A percentile compares a stretch with the other conserved stretches of the same genome.
phyloP scores from a whole-genome alignment of 2,113 vertebrate genomes.

The Megaptera novaeangliae region DNA sequence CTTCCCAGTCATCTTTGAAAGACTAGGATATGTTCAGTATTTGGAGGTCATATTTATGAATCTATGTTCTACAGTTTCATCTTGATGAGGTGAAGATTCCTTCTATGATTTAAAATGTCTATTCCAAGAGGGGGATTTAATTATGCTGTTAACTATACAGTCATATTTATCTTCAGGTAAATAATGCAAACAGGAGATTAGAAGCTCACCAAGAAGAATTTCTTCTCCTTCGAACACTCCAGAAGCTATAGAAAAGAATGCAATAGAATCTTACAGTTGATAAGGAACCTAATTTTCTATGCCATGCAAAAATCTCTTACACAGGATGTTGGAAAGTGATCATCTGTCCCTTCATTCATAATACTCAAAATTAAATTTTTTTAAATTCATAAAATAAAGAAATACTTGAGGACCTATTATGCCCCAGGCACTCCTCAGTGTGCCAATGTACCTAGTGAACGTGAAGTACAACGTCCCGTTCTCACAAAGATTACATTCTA shows the following conservation, averaged over 20 bases:
- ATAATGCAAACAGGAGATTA: background rate
- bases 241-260: background rate
- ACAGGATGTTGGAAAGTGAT: background rate
- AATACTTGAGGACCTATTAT: background rate
- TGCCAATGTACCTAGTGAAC: background rate
- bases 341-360: background rate
- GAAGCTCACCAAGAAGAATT: background rate
- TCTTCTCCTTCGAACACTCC: background rate
- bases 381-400: slow-evolving; percentile 9
- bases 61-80: background rate
- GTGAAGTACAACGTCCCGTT: background rate
- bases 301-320: background rate
- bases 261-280: background rate
- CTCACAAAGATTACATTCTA: background rate
- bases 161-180: slow-evolving; percentile 5
- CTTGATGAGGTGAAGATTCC: slow-evolving; percentile 2
- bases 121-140: background rate
- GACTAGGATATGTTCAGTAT: background rate
- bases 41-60: background rate
- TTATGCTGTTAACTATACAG: background rate
- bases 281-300: background rate
- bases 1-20: background rate
- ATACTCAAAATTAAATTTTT: background rate
- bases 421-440: background rate
- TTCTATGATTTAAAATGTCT: slow-evolving; percentile 20